Conservation (phyloP, 1,140 invertebrate species). For the Drosophila triauraria region DNA sequence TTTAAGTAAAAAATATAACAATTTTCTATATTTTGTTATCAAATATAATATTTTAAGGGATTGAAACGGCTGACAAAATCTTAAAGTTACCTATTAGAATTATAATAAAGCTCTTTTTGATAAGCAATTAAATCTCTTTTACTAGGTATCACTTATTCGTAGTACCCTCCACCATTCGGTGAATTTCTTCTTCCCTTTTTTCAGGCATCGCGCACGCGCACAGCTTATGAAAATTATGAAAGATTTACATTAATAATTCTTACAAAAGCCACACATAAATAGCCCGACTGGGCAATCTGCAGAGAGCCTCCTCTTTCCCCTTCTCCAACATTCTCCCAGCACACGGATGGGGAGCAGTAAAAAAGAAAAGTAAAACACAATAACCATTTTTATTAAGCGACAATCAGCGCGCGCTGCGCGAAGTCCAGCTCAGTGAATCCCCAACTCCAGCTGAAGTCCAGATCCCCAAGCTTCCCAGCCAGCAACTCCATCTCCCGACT, state of each 20-base stretch:
- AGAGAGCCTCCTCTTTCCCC: slow-evolving; percentile 5
- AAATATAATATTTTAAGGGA: neutral
- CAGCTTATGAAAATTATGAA: slow-evolving; percentile 82
- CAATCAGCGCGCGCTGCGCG: slow-evolving; percentile 79
- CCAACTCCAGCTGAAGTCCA: slow-evolving; percentile 28
- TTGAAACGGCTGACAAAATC: neutral
- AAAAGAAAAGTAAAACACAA: slow-evolving; percentile 62
- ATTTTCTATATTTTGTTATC: no score
- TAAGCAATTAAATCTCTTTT: neutral
- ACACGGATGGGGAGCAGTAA: slow-evolving; percentile 3
- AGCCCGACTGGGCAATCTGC: slow-evolving; percentile 63
- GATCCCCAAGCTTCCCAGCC: slow-evolving; percentile 21
- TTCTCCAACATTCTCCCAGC: neutral
- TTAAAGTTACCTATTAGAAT: neutral
- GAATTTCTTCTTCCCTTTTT: slow-evolving; percentile 4
- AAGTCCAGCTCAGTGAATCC: slow-evolving; percentile 49
- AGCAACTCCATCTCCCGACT: slow-evolving; percentile 11
- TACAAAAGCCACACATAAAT: slow-evolving; percentile 83
- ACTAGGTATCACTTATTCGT: slow-evolving; percentile 9
- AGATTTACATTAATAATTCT: slow-evolving; percentile 84
- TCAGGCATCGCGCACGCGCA: slow-evolving; percentile 68
- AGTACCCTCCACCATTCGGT: neutral
- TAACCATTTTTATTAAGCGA: slow-evolving; percentile 84
- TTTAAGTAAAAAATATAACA: no score
- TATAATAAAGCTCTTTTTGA: neutral